Base-by-base conservation (phyloP, 2,113 vertebrate species). In the Ochotona princeps region DNA sequence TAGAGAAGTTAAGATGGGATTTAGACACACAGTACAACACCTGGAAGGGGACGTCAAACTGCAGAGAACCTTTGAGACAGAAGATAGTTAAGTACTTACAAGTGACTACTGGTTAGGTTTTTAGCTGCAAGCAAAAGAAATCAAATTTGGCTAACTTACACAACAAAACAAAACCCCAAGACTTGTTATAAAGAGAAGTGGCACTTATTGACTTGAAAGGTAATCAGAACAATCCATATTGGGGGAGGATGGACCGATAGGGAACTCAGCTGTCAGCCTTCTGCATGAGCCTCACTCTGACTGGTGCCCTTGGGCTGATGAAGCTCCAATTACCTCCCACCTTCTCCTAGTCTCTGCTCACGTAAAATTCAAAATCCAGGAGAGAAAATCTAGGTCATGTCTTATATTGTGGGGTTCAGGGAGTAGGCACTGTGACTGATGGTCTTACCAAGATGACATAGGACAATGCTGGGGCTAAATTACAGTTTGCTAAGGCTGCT, bases 351-450 rank as follows among this genome's bases (percentile, higher is more conserved):
- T n/a, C 74, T 93, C 63, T 10, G 21, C 14, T 83, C 81, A 61
- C 51, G 57, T 75, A 72, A 87, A 87, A 82, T 38, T 90, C 28
- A 57, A 84, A 80, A 63, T 80, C 60, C 49, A 81, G n/a, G 51
- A 60, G 51, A 72, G 28, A 81, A 87, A 90, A 75, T 65, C 44
- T 82, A 15, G 20, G n/a, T 69, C 49, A 51, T 78, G 32, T 73
- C 38, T 87, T 87, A n/a, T 89, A 80, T 72, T 35, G 32, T 25
- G n/a, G 9, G 28, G 18, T 18, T 54, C 38, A 21, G 0, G 0
- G 6, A 44, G 12, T 38, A 30, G 60, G 26, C 8, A 69, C 2
- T 65, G 25, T 67, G 12, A 90, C 1, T 61, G 14, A 26, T 5
- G 26, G 17, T 49, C n/a, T 9, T 79, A n/a, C 28, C 28, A 54